phyloP scores from a whole-genome alignment of 2,797 vertebrate species.

The Prunella strophiata region DNA sequence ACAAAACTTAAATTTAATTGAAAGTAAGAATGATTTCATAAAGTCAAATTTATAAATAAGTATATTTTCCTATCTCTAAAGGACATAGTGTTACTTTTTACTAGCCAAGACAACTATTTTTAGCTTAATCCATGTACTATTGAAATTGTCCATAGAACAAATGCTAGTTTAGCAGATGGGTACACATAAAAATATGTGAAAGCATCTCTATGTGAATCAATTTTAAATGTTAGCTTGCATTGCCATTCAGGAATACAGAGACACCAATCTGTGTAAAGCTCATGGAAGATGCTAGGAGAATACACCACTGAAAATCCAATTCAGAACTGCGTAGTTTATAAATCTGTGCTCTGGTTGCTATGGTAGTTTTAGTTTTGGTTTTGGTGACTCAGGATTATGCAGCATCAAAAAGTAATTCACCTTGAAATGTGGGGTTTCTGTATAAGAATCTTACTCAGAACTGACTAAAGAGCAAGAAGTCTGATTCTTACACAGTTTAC shows the following conservation, averaged over 20 bases:
- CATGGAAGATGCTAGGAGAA: not conserved
- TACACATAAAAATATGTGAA: not conserved
- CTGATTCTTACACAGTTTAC: not conserved
- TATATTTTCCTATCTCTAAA: constrained; percentile 7
- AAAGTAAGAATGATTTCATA: not conserved
- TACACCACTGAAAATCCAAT: not conserved
- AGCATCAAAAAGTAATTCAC: constrained; percentile 7
- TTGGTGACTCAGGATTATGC: constrained; percentile 60
- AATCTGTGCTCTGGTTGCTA: constrained; percentile 41
- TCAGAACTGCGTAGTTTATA: constrained; percentile 8
- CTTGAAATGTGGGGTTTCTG: not conserved
- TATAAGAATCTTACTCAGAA: not conserved
- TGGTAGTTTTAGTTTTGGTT: constrained; percentile 21
- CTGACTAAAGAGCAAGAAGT: not conserved
- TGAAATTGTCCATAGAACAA: not conserved
- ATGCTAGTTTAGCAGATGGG: constrained; percentile 28
- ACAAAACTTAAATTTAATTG: not conserved
- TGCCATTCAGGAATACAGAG: not conserved
- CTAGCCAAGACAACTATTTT: constrained; percentile 28
- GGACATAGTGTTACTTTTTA: not conserved
- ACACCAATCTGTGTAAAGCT: not conserved
- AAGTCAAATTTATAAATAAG: constrained; percentile 18
- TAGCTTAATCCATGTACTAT: not conserved
- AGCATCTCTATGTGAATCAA: not conserved
- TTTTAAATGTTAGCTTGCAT: constrained; percentile 12